Conservation (phyloP, 2,797 vertebrate species). For the Anas flavirostris region DNA sequence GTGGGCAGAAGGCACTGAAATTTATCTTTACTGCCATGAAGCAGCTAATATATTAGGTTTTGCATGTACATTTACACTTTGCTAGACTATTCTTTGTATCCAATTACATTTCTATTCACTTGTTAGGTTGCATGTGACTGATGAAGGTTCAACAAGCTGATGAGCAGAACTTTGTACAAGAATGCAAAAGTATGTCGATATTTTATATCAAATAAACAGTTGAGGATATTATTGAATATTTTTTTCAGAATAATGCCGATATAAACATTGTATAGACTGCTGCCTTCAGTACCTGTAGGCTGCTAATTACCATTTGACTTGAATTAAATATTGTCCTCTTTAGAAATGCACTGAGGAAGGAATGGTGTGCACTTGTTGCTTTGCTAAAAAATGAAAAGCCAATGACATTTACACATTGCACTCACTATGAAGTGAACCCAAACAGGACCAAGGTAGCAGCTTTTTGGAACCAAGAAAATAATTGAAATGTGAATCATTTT, state of each 20-base stretch:
- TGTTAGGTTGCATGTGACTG: background rate
- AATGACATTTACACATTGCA: background rate
- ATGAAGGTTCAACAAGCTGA: background rate
- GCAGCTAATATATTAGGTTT: background rate
- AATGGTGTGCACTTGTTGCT: background rate
- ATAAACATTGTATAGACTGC: background rate
- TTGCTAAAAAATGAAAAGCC: background rate
- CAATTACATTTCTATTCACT: background rate
- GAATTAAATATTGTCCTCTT: slow-evolving; percentile 39
- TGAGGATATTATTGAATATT: slow-evolving; percentile 42
- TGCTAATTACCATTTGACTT: background rate
- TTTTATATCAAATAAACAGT: slow-evolving; percentile 59
- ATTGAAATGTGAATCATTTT: background rate
- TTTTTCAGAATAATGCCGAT: background rate
- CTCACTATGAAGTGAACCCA: fast-evolving
- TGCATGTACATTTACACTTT: background rate
- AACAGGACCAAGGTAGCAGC: background rate
- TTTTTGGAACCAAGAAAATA: background rate
- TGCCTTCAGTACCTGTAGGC: background rate
- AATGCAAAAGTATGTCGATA: background rate
- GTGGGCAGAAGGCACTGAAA: background rate
- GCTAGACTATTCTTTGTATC: background rate
- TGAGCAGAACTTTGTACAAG: slow-evolving; percentile 14
- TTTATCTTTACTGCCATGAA: background rate
- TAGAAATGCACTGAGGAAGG: slow-evolving; percentile 14